Base-by-base conservation (phyloP, 30 jellyfish, hydroid and myxozoan species). In the Haliclystus octoradiatus region DNA sequence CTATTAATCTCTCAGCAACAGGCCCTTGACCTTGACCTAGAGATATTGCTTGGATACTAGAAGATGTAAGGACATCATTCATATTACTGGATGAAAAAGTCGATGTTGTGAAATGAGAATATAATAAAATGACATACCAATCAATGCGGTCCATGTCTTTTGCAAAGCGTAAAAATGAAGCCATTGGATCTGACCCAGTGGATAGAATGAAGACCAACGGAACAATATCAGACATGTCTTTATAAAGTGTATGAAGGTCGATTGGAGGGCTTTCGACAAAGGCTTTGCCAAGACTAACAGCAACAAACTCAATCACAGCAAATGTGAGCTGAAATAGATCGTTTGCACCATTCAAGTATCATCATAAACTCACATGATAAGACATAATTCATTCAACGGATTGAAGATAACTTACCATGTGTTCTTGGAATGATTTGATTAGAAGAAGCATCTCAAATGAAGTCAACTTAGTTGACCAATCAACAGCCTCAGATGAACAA, bases 11-110 rank as follows among this genome's bases (percentile, higher is more conserved):
- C 63, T 89, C 98, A 9, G 98, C 98, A 34, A 89, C 98, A 2
- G 98, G 98, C 3, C 98, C 98, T 68, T 89, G 98, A 0, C 98
- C 98, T 73, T 89, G 98, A 28, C 98, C 98, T 63, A 89, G 95
- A 0, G 98, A 89, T 0, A 89, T 89, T 49, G 98, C 94, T 63
- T 89, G 98, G 24, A 89, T 80, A 27, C 98, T 89, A 53, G 49
- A 73, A 80, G n/a, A n/a, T n/a, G n/a, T n/a, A n/a, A n/a, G n/a
- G n/a, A n/a, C n/a, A n/a, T n/a, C n/a, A n/a, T n/a, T n/a, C n/a
- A n/a, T n/a, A n/a, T n/a, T n/a, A n/a, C n/a, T n/a, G n/a, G n/a
- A n/a, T n/a, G n/a, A n/a, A n/a, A n/a, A n/a, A n/a, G n/a, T n/a
- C n/a, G n/a, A n/a, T n/a, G n/a, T n/a, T n/a, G n/a, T n/a, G n/a